phyloP scores from a whole-genome alignment of 1,140 invertebrate species.

The Phocides pigmalion region DNA sequence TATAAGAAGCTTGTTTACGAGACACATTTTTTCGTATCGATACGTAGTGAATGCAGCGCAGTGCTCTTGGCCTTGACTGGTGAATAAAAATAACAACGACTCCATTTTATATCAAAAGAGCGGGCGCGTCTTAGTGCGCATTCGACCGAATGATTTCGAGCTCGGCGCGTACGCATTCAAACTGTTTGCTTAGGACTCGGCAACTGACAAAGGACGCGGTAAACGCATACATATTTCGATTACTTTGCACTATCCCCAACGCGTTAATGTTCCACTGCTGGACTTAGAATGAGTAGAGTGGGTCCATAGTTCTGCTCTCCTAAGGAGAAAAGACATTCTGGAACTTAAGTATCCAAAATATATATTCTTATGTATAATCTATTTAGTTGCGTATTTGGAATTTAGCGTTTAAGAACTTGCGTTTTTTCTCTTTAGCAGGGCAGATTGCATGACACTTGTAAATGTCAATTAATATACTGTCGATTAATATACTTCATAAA shows the following conservation, averaged over 20 bases:
- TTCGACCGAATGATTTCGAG: slow-evolving; percentile 19
- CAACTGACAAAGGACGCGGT: slow-evolving; percentile 23
- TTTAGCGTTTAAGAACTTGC: too few species aligned
- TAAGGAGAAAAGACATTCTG: too few species aligned
- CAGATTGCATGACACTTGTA: too few species aligned
- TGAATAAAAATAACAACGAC: slow-evolving; percentile 78
- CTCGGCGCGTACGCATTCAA: slow-evolving; percentile 33
- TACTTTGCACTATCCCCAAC: slow-evolving; percentile 25
- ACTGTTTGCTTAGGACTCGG: slow-evolving; percentile 42
- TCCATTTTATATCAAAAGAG: slow-evolving; percentile 67
- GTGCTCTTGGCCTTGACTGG: slow-evolving; percentile 67
- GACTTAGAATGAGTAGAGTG: too few species aligned
- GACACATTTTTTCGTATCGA: slow-evolving; percentile 56
- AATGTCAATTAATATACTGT: too few species aligned
- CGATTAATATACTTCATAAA: too few species aligned
- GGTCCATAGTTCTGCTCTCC: too few species aligned
- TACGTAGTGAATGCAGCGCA: slow-evolving; percentile 73
- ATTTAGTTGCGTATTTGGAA: too few species aligned
- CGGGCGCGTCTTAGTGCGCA: slow-evolving; percentile 41
- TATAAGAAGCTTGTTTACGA: slow-evolving; percentile 69
- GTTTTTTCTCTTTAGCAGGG: too few species aligned
- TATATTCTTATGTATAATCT: too few species aligned
- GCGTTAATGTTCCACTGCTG: too few species aligned
- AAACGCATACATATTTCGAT: slow-evolving; percentile 23
- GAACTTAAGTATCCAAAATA: too few species aligned